Conservation (phyloP, 2,888 invertebrate species). For the Xestia xanthographa region DNA sequence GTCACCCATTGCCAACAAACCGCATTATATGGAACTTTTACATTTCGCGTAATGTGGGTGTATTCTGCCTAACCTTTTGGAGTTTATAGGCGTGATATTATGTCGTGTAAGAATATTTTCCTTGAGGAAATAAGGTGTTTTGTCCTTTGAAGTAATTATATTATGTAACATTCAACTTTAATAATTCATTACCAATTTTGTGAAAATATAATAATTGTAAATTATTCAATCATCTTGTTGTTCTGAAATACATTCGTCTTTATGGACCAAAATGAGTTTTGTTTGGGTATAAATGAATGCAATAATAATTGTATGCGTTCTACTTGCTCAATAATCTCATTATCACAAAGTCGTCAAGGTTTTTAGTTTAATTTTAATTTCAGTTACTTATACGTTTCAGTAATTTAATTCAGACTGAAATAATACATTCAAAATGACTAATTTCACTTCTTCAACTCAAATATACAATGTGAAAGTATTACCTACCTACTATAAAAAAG, state of each 20-base stretch:
- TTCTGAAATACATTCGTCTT: slow-evolving; percentile 2
- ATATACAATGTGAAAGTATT: slow-evolving; percentile 52
- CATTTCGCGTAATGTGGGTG: neutral
- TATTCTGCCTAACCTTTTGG: neutral
- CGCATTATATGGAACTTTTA: neutral
- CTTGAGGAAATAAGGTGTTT: slow-evolving; percentile 16
- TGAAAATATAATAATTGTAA: neutral
- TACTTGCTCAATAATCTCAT: slow-evolving; percentile 23
- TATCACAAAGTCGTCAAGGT: slow-evolving; percentile 25
- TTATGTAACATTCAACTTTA: neutral
- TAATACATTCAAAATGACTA: neutral
- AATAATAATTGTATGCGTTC: neutral
- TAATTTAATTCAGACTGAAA: slow-evolving; percentile 16
- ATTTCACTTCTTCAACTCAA: slow-evolving; percentile 41
- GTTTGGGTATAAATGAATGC: neutral
- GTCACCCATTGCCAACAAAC: too few species aligned
- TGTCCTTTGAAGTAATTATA: neutral
- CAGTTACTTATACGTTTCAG: slow-evolving; percentile 25
- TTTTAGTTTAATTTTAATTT: slow-evolving; percentile 9
- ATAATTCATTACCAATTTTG: neutral
- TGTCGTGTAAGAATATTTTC: neutral
- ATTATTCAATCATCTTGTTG: neutral
- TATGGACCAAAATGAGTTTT: neutral
- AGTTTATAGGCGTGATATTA: neutral
- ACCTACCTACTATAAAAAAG: slow-evolving; percentile 32